Conservation (phyloP, 2,113 vertebrate species). For the Coryphaenoides rupestris region DNA sequence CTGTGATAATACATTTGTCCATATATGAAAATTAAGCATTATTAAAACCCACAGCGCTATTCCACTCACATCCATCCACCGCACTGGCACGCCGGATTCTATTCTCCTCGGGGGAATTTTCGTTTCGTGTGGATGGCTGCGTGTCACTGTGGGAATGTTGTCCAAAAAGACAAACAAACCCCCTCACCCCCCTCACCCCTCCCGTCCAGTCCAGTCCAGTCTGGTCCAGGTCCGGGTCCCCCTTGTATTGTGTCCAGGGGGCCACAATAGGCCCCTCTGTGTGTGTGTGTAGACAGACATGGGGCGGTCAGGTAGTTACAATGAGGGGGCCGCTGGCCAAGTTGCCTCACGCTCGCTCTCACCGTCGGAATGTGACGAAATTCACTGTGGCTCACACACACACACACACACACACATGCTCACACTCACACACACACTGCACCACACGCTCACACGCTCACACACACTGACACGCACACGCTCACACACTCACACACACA, state of each 20-base stretch:
- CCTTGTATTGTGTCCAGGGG: slow-evolving; percentile 57
- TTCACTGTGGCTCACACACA: slow-evolving; percentile 33
- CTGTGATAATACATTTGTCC: too few species aligned
- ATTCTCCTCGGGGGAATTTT: not conserved
- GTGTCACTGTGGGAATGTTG: slow-evolving; percentile 58
- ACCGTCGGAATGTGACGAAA: slow-evolving; percentile 65
- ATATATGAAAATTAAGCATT: too few species aligned
- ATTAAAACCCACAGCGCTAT: too few species aligned
- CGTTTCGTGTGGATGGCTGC: slow-evolving; percentile 24
- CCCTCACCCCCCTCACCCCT: slow-evolving; percentile 5
- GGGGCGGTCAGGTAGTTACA: slow-evolving; percentile 49
- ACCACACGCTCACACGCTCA: slow-evolving; percentile 23
- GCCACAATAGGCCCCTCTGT: slow-evolving; percentile 64
- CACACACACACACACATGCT: slow-evolving; percentile 13
- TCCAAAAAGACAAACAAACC: slow-evolving; percentile 56
- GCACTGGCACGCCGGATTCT: not conserved
- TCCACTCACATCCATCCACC: too few species aligned
- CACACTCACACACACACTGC: not conserved
- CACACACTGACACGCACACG: slow-evolving; percentile 24
- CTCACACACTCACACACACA: not conserved
- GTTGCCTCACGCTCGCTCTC: slow-evolving; percentile 58
- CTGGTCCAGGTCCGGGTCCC: slow-evolving; percentile 37
- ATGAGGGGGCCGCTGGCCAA: slow-evolving; percentile 29
- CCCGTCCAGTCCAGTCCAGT: too few species aligned
- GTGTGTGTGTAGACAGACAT: slow-evolving; percentile 50